Base-by-base conservation (phyloP, 2,113 vertebrate species). In the Donacobius atricapilla region DNA sequence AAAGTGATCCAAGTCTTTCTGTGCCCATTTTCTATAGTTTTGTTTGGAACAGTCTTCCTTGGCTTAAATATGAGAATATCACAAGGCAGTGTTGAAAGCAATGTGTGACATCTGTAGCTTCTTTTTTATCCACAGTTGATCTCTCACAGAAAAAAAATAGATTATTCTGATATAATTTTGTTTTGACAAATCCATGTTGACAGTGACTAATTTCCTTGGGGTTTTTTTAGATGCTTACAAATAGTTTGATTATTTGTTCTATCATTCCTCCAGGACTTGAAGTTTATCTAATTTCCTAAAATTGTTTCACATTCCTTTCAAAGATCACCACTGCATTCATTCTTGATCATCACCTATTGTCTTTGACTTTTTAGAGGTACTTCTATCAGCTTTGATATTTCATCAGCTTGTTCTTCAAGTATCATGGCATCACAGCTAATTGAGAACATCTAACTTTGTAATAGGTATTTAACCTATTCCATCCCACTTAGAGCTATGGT, bases 141-240 rank as follows among this genome's bases (percentile, higher is more conserved):
- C 8, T 63, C 69, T 58, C 47, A 53, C 27, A 75, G 76, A 89
- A 87, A 39, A 65, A 96, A 94, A 95, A 85, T 76, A 89, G 60
- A 82, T 96, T 94, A 84, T 87, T 94, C 48, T 1, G 2, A 87
- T 79, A 89, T 13, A 91, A 82, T 87, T 94, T 91, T 87, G 15
- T 84, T 51, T 82, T 75, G 69, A 91, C 31, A 89, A 82, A 84
- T 63, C 35, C 47, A 56, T 75, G 44, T 68, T 70, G 64, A 70
- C 54, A 75, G 35, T 66, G 85, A 70, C 37, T 94, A 69, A 92
- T 77, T 93, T 83, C 50, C 42, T 73, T 80, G 8, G 35, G 6
- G 1, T 13, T 93, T 44, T 77, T 88, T 88, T n/a, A 63, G 44
- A 35, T 58, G 16, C 10, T 78, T 84, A 48, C 47, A 89, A 73